Base-by-base conservation (phyloP, 1,140 invertebrate species). In the Cydia amplana region DNA sequence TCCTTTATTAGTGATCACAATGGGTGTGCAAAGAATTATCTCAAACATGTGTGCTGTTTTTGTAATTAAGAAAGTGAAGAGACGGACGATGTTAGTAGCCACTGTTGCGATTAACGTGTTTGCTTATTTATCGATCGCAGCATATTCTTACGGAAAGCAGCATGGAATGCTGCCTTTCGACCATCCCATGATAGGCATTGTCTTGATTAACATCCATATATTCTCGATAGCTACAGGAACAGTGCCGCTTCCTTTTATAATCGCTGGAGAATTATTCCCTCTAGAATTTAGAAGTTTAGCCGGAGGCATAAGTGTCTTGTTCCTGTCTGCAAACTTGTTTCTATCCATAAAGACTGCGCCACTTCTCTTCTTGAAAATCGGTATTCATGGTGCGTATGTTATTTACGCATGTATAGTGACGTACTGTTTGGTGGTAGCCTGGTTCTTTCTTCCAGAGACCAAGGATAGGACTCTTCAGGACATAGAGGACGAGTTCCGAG, bases 401-500 rank as follows among this genome's bases (percentile, higher is more conserved):
- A 32, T 82, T 0, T 81, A 83, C 73, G 64, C 77, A 3, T 72
- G n/a, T 18, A 20, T 83, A 12, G 23, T 80, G 14, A n/a, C 32
- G 0, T 81, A 80, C 40, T 83, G 78, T 32, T 70, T 83, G 18
- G 25, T 72, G 6, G 73, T 84, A 16, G 73, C 76, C 0, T 75
- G 74, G 46, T 28, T 65, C 9, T 72, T 82, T 20, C 49, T 84
- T 14, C 84, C 84, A n/a, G 84, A 86, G 73, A 86, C 84, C 5
- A 86, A 84, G 72, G 82, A 83, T 72, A 82, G 77, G 51, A 86
- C 84, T 7, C 75, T 86, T 1, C 80, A 79, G 74, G 81, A 84
- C 7, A 86, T 86, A n/a, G 84, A 86, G 75, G 83, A 86, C 63
- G 80, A 81, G 55, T 83, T 83, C 73, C 73, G 77, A 63, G 77